A percentile compares a stretch with the other conserved stretches of the same genome.
phyloP scores from a whole-genome alignment of 2,888 invertebrate species.

The Pardosa pseudoannulata region DNA sequence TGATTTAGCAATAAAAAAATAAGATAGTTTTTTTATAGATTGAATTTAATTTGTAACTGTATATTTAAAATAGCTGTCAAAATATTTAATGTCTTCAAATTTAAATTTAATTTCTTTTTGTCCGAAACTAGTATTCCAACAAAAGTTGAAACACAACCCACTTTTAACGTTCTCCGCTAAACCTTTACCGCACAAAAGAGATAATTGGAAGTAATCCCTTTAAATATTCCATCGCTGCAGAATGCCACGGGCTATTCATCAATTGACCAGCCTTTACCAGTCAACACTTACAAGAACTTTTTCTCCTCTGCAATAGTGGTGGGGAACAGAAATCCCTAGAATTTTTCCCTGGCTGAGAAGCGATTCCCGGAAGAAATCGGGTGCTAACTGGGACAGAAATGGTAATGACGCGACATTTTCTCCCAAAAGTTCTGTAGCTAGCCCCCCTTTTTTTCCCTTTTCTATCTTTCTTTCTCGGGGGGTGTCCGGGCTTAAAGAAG shows the following conservation, averaged over 20 bases:
- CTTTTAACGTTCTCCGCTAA: too few relatives aligned
- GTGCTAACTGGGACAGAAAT: conserved; percentile 69
- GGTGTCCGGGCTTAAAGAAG: neutral
- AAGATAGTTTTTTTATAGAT: too few relatives aligned
- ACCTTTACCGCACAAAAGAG: too few relatives aligned
- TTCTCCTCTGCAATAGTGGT: neutral
- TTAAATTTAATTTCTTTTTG: too few relatives aligned
- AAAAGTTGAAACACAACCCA: too few relatives aligned
- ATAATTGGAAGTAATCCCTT: too few relatives aligned
- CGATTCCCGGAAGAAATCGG: neutral
- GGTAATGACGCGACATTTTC: conserved; percentile 63
- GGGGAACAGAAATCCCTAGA: neutral
- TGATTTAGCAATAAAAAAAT: too few relatives aligned
- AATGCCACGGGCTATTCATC: neutral
- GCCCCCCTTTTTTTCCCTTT: neutral
- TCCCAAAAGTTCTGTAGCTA: conserved; percentile 23
- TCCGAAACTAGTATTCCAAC: too few relatives aligned
- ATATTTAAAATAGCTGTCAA: too few relatives aligned
- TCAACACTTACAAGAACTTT: neutral
- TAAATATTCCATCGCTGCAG: neutral
- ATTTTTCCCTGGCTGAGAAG: conserved; percentile 23
- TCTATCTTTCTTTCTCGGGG: neutral
- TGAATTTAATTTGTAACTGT: too few relatives aligned
- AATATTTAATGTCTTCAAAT: too few relatives aligned
- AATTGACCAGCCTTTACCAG: neutral